These are phyloP conservation scores for Epinephelus fuscoguttatus DNA, from an alignment of 2,113 vertebrate genomes.

Conservation along the genomic window DNA sequence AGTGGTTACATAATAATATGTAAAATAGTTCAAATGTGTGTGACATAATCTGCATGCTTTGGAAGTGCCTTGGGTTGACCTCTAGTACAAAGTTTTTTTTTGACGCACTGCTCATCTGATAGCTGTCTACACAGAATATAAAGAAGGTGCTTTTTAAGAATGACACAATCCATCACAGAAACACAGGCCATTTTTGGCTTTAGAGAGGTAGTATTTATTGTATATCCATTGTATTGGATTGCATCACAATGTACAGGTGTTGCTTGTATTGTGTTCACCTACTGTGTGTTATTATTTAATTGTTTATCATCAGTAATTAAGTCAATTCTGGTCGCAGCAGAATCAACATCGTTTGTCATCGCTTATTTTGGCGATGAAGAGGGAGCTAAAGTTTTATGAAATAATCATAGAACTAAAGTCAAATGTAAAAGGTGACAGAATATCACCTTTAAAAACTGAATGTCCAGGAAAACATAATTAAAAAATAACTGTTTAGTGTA, in stretches of 20 bases:
- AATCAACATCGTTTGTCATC: not conserved
- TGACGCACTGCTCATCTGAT: not conserved
- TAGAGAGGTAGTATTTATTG: not conserved
- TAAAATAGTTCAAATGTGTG: no score
- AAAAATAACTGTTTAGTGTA: slow-evolving; percentile 1
- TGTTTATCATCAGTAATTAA: not conserved
- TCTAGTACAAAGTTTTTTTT: not conserved
- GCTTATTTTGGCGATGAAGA: not conserved
- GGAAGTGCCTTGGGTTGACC: not conserved
- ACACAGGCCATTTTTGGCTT: not conserved
- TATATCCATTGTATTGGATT: not conserved
- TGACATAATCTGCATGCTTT: not conserved
- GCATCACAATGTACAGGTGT: not conserved
- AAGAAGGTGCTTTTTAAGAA: not conserved
- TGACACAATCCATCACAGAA: not conserved
- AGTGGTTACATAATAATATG: not conserved
- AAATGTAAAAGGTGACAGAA: not conserved
- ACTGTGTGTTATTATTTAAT: not conserved
- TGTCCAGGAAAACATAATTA: not conserved
- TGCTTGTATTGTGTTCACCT: slow-evolving; percentile 1
- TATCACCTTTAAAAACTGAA: not conserved
- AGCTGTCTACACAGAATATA: not conserved
- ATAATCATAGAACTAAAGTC: no score
- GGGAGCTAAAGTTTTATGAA: not conserved
- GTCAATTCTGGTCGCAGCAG: not conserved